phyloP scores from a whole-genome alignment of 2,888 invertebrate species.

The Dione juno region DNA sequence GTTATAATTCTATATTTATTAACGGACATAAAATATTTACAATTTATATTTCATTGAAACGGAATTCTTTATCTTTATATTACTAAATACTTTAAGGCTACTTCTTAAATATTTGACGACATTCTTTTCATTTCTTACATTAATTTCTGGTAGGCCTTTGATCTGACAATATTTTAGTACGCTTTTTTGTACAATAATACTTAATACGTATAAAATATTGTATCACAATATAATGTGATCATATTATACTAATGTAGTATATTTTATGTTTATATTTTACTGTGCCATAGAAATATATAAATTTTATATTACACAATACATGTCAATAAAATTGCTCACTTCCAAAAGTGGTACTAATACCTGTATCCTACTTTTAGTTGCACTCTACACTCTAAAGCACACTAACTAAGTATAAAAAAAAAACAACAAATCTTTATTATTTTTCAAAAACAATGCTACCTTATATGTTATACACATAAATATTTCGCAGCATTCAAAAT shows the following conservation, averaged over 20 bases:
- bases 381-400: too few relatives aligned
- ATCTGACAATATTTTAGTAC: background rate
- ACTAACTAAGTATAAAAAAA: too few relatives aligned
- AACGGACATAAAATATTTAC: background rate
- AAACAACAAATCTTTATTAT: too few relatives aligned
- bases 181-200: background rate
- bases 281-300: background rate
- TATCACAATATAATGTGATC: background rate
- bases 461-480: too few relatives aligned
- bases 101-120: background rate
- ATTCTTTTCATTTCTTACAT: background rate
- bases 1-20: background rate
- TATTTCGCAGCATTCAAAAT: too few relatives aligned
- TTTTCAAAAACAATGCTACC: too few relatives aligned
- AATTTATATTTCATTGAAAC: background rate
- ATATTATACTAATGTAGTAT: conserved; percentile 5
- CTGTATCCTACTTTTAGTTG: too few relatives aligned
- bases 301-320: too few relatives aligned
- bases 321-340: too few relatives aligned
- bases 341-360: too few relatives aligned
- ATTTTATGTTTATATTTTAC: conserved; percentile 1
- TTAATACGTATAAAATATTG: background rate
- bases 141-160: background rate
- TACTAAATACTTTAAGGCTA: background rate
- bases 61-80: background rate